Evolutionary conservation across 2,113 vertebrate species (phyloP), one percentile per base, ranked within the genome.

Genomic region (Lagopus leucura): DNA sequence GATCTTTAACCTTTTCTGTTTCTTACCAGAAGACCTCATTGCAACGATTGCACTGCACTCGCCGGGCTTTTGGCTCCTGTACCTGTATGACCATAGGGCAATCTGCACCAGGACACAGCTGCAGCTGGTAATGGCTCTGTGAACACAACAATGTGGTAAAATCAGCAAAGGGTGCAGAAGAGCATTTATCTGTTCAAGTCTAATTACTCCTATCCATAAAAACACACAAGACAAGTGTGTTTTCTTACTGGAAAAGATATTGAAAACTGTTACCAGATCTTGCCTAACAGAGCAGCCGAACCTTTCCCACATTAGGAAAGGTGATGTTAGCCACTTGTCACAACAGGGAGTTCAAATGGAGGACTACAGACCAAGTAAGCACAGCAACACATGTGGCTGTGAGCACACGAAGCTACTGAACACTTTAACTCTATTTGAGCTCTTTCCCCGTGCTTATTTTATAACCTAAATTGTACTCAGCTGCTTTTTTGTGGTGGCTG

Each of bases 11-110:
- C 76, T 89, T 87, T 77, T 94, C 79, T 88, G 86, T 80, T 97
- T 63, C 98, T 97, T 98, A 99, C 99, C 99, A 99, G 98, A 99
- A 99, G 96, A 99, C 99, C 97, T 99, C 99, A 66, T 98, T 98
- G 97, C 99, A 99, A 96, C 99, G 98, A 97, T 98, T 99, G 97
- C 99, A 99, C 98, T 99, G 99, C 90, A 99, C 99, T 96, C 99
- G 98, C 80, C 99, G 99, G 75, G 99, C 99, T 97, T 99, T 98
- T 36, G 99, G 99, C 98, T 99, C 98, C 97, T 99, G 98, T 97
- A 99, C 99, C 97, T 99, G 99, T 97, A 99, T 99, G 96, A 99
- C 99, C 96, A 99, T 99, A 64, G 99, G 99, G 92, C 99, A 99
- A 97, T 99, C 99, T 90, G 99, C 99, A 84, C 99, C 99, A 54